These are phyloP conservation scores for Danio choprae DNA, from an alignment of 2,797 vertebrate genomes.

Conservation along the genomic window DNA sequence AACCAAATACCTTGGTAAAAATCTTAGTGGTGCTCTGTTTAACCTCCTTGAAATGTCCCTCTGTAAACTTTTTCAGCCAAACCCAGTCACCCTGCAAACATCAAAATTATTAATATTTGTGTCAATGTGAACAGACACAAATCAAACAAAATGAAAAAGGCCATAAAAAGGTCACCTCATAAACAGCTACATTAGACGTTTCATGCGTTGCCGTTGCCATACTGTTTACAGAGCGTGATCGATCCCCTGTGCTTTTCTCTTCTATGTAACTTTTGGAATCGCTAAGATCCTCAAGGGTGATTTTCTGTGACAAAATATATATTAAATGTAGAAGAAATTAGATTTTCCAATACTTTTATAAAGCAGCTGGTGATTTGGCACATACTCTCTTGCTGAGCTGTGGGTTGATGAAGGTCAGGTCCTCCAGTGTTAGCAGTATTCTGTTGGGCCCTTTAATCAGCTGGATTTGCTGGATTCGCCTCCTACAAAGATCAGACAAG, in stretches of 20 bases:
- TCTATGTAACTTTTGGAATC: conserved; percentile 80
- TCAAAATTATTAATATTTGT: background rate
- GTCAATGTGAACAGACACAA: background rate
- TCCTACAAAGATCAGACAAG: conserved; percentile 69
- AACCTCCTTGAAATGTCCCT: conserved; percentile 77
- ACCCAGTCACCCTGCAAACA: conserved; percentile 88
- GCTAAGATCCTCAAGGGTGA: conserved; percentile 85
- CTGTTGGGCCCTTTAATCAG: conserved; percentile 89
- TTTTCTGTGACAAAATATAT: conserved; percentile 75
- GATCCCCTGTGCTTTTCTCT: conserved; percentile 73
- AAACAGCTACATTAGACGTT: conserved; percentile 87
- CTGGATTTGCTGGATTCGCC: conserved; percentile 86
- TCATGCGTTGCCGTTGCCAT: conserved; percentile 79
- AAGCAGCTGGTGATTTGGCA: background rate
- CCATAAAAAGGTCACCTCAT: conserved; percentile 78
- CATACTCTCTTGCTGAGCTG: conserved; percentile 87
- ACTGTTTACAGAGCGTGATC: conserved; percentile 84
- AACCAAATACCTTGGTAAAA: conserved; percentile 84
- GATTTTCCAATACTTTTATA: background rate
- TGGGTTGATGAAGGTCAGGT: conserved; percentile 90
- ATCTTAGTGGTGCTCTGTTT: conserved; percentile 82
- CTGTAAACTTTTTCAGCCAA: conserved; percentile 89
- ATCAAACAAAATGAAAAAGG: background rate
- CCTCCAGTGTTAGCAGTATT: conserved; percentile 86
- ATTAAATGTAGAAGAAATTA: conserved; percentile 1